Evolutionary conservation across 2,888 invertebrate genomes (phyloP).

Genomic region (Caenorhabditis sp.): DNA sequence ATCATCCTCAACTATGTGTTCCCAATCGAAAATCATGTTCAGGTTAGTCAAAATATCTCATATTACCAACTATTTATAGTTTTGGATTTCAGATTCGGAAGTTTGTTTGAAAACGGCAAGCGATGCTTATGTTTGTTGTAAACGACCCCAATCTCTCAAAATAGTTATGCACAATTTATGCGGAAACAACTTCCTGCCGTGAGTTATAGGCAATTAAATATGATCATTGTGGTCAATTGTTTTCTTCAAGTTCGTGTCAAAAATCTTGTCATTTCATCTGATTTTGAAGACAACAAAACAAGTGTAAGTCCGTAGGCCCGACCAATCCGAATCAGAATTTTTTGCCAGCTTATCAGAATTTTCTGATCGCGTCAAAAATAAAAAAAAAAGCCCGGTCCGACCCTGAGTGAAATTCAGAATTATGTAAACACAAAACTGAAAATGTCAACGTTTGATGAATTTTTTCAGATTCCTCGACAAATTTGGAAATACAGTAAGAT

Average conservation of each 20-base stretch:
- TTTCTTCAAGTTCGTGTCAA: too few species aligned
- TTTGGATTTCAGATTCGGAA: slow-evolving; percentile 18
- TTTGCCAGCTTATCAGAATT: too few species aligned
- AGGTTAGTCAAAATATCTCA: slow-evolving; percentile 17
- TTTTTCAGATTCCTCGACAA: slow-evolving; percentile 43
- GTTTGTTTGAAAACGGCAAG: slow-evolving; percentile 23
- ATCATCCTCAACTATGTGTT: slow-evolving; percentile 56
- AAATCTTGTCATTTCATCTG: too few species aligned
- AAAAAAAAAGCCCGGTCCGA: too few species aligned
- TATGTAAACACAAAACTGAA: too few species aligned
- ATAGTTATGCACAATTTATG: slow-evolving; percentile 41
- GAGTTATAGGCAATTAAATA: background rate
- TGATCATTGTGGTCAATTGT: background rate
- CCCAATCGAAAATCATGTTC: slow-evolving; percentile 47
- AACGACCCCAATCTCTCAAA: slow-evolving; percentile 29
- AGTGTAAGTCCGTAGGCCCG: too few species aligned
- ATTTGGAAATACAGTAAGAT: slow-evolving; percentile 54
- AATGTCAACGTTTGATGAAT: too few species aligned
- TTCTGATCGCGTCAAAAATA: too few species aligned
- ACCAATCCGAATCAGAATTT: too few species aligned
- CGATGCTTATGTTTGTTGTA: slow-evolving; percentile 38
- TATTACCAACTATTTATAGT: background rate
- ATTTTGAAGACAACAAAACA: too few species aligned
- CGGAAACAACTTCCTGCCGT: slow-evolving; percentile 23
- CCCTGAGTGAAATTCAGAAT: too few species aligned